Base-by-base conservation (phyloP, 2,888 invertebrate genomes). In the Ochlodes sylvanus region DNA sequence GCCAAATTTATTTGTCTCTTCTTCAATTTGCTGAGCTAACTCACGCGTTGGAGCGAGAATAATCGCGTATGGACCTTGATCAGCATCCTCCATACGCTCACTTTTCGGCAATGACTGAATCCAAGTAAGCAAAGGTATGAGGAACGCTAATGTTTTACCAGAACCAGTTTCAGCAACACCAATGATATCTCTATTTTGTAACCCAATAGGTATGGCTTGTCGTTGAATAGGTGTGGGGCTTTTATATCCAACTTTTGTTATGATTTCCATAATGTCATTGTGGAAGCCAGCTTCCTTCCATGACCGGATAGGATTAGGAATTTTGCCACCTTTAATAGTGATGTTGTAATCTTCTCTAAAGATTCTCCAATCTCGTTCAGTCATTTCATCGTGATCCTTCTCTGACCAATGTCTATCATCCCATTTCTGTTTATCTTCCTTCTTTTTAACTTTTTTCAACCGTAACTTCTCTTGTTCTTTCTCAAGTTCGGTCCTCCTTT, bases 381-480 rank as follows among this genome's bases (percentile, higher is more conserved):
- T 98, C 99, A 99, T 99, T 88, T 99, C 99, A 63, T 96, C 96
- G 0, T 96, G 91, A 10, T 96, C 96, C 86, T 99, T 99, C 81
- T 99, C 99, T 4, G 98, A 97, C 99, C 99, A 99, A 87, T 99
- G 99, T 6, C 99, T 95, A 85, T 99, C 99, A 88, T 99, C 99
- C 98, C 98, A 99, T 81, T 98, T 97, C 83, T 99, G 98, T 90
- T 99, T 99, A 74, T 99, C 99, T 92, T 99, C 99, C 87, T 98
- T 98, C 80, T 97, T 96, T 77, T 98, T 97, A 0, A 98, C 97
- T 85, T 98, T 98, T 83, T 98, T 98, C 69, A 99, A 90, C 32
- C 99, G 95, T 72, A 97, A 95, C 77, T 98, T 98, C 86, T 99
- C 99, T 88, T 99, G 99, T 80, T 98, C 98, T 81, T 99, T 99